Evolutionary conservation across 2,113 vertebrate species (phyloP).

Genomic region (Labeo rohita): DNA sequence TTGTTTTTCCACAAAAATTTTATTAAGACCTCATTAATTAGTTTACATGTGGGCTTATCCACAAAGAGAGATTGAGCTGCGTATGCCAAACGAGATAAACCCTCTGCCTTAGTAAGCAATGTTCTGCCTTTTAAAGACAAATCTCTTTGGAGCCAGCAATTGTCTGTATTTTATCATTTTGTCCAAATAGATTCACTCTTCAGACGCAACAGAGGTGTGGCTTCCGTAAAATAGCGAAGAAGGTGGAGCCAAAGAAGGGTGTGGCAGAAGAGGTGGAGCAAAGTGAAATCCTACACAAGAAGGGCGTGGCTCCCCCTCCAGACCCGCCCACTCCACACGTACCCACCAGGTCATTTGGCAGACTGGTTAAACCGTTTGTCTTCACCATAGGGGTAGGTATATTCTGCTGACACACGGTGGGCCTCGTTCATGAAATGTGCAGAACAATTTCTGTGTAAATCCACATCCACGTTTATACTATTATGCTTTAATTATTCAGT

Average conservation of each 20-base stretch:
- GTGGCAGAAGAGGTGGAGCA: conserved; percentile 62
- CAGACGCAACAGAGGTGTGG: conserved; percentile 77
- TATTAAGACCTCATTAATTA: too few species aligned
- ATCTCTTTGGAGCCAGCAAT: too few species aligned
- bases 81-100: too few species aligned
- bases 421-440: not conserved
- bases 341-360: conserved; percentile 68
- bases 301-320: conserved; percentile 61
- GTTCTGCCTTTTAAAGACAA: too few species aligned
- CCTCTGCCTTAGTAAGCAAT: too few species aligned
- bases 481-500: too few species aligned
- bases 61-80: too few species aligned
- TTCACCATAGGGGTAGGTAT: conserved; percentile 89
- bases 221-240: conserved; percentile 79
- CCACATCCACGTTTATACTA: not conserved
- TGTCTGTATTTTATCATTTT: not conserved
- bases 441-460: not conserved
- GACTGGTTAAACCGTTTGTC: conserved; percentile 81
- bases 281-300: conserved; percentile 62
- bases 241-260: conserved; percentile 73
- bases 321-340: conserved; percentile 62
- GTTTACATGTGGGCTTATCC: too few species aligned
- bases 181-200: conserved; percentile 69
- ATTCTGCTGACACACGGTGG: not conserved
- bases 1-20: too few species aligned